Evolutionary conservation across 2,888 invertebrate genomes (phyloP).

Genomic region (Cantharis lateralis): DNA sequence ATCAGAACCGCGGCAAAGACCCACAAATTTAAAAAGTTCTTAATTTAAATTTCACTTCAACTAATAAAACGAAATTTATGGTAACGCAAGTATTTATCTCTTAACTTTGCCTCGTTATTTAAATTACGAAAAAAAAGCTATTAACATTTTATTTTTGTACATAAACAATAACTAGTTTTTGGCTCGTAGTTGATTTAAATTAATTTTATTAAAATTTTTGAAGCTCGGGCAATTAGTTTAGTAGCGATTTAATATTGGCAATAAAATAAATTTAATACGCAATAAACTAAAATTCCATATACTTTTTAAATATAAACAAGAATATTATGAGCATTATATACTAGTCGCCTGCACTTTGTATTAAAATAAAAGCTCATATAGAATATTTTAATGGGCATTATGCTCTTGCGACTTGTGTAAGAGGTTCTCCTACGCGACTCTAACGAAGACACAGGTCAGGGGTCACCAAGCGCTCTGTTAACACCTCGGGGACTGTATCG

Average conservation of each 20-base stretch:
- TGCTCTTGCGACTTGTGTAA: conserved; percentile 21
- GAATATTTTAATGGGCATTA: conserved; percentile 33
- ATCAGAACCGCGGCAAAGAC: not conserved
- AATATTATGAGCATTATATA: conserved; percentile 22
- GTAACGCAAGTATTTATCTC: not conserved
- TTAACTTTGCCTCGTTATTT: not conserved
- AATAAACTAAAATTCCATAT: conserved; percentile 14
- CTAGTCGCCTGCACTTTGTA: conserved; percentile 30
- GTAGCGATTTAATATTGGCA: conserved; percentile 3
- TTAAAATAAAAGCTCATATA: conserved; percentile 31
- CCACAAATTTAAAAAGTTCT: not conserved
- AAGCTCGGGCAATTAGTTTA: not conserved
- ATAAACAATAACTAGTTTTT: conserved; percentile 3
- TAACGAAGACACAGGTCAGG: conserved; percentile 39
- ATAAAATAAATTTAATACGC: conserved; percentile 11
- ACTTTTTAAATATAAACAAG: conserved; percentile 19
- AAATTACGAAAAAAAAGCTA: not conserved
- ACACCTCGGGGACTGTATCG: conserved; percentile 40
- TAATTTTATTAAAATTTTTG: not conserved
- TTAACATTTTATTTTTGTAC: not conserved
- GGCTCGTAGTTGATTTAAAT: not conserved
- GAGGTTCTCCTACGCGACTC: conserved; percentile 38
- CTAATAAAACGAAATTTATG: not conserved
- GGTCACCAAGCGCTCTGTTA: conserved; percentile 40
- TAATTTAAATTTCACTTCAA: not conserved